A percentile compares a stretch with the other conserved stretches of the same genome.
phyloP scores from a whole-genome alignment of 2,113 vertebrate genomes.

The Fulica atra region DNA sequence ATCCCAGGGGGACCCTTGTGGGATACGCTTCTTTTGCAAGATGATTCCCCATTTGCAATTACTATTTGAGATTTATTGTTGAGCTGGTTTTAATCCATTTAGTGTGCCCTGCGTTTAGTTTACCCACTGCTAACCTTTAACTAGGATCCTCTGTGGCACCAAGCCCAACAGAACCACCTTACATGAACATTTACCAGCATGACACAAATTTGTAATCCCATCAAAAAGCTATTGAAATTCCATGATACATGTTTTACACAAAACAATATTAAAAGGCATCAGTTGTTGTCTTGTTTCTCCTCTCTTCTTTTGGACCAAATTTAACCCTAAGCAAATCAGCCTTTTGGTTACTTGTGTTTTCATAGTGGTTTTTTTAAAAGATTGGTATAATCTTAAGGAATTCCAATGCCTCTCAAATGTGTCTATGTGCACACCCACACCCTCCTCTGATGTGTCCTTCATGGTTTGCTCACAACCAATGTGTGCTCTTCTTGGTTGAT shows the following conservation, averaged over 20 bases:
- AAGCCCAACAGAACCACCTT: not conserved
- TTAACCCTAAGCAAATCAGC: not conserved
- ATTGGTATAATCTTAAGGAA: not conserved
- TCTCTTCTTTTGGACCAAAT: not conserved
- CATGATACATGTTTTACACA: not conserved
- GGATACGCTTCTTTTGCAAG: not conserved
- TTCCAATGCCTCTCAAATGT: not conserved
- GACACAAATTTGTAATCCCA: not conserved
- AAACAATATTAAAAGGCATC: not conserved
- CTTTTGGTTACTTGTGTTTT: not conserved
- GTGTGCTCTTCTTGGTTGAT: not conserved
- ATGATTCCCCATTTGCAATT: not conserved
- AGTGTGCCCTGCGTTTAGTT: not conserved
- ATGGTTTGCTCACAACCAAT: not conserved
- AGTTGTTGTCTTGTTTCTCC: not conserved
- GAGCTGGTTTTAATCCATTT: not conserved
- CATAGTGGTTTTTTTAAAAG: not conserved
- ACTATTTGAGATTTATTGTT: not conserved
- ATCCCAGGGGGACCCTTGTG: not conserved
- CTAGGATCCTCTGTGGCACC: not conserved
- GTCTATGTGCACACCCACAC: not conserved
- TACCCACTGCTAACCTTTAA: not conserved
- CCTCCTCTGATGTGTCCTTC: not conserved
- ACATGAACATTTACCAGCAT: not conserved
- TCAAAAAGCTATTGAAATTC: not conserved